Evolutionary conservation across 1,140 invertebrate genomes (phyloP), one percentile per base, ranked within the genome.

Genomic region (Chrysoperla carnea): DNA sequence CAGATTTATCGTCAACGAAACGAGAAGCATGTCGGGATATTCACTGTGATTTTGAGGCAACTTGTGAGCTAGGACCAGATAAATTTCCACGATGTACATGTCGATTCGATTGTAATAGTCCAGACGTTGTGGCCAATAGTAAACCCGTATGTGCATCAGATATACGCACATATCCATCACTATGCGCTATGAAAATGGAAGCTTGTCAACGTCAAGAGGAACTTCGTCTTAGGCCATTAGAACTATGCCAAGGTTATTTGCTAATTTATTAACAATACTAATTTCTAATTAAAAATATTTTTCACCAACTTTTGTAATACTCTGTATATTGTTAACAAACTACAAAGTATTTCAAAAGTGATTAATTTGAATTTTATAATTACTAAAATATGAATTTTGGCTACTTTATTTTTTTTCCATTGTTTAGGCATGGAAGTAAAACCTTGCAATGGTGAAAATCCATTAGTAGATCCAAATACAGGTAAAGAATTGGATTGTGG

Each of bases 131-230:
- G 60, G 76, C 69, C 62, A 70, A 67, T 61, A 70, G 59, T 46
- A 66, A 62, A 39, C 75, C 76, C 1, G 79, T 91, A 14, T 92
- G 88, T 58, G 85, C 81, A 1, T 86, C 78, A 31, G 85, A 94
- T 60, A 70, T 83, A 41, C 69, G 73, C 44, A 75, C 81, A 33
- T 92, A 92, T 55, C 66, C 76, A 5, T 88, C 81, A 46, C 68
- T 84, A 43, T 93, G 88, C 57, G 77, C 80, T 12, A 85, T 92
- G 81, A 78, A 79, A 53, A 80, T 82, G 68, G 78, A 86, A 51
- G 81, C 83, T 6, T 94, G 88, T 61, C 75, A 83, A 47, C 72
- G 78, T 46, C 83, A 88, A 58, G 74, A 79, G 43, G 83, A 89
- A 52, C 71, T 92, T 15, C 68, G 83, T 48, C 66, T 82, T 37